Percentiles rank a stretch among this genome's conserved stretches.
phyloP scores from a whole-genome alignment of 2,113 vertebrate genomes.

The Fregetta grallaria region DNA sequence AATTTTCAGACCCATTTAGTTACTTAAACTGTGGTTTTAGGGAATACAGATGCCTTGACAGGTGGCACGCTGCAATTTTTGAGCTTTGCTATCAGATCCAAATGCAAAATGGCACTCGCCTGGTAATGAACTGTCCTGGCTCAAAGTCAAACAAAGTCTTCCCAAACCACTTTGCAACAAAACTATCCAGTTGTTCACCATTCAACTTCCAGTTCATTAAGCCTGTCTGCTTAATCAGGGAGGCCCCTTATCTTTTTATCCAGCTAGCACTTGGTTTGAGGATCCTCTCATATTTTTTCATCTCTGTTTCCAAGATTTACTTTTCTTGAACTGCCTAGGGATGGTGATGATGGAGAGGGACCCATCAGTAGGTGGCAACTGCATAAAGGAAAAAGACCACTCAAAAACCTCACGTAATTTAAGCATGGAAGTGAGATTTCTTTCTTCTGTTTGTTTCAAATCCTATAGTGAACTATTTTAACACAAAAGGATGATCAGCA shows the following conservation, averaged over 20 bases:
- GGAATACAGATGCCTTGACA: neutral
- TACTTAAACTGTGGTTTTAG: neutral
- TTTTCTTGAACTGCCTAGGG: neutral
- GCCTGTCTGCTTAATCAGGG: neutral
- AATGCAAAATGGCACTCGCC: neutral
- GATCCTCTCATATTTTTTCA: neutral
- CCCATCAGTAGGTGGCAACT: neutral
- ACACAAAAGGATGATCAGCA: neutral
- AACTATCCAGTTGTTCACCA: neutral
- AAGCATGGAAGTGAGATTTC: neutral
- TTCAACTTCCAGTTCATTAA: neutral
- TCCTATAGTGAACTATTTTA: neutral
- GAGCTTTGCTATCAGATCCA: neutral
- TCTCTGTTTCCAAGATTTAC: neutral
- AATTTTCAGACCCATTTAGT: neutral
- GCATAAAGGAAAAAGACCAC: neutral
- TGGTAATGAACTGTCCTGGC: neutral
- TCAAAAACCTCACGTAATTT: neutral
- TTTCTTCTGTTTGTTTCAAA: neutral
- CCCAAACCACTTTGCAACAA: neutral
- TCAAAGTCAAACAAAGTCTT: neutral
- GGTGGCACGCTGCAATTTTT: neutral
- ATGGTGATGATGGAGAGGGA: neutral
- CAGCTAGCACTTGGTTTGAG: neutral
- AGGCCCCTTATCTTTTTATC: neutral